Conservation (phyloP, 2,888 invertebrate species). For the Steinernema hermaphroditum region DNA sequence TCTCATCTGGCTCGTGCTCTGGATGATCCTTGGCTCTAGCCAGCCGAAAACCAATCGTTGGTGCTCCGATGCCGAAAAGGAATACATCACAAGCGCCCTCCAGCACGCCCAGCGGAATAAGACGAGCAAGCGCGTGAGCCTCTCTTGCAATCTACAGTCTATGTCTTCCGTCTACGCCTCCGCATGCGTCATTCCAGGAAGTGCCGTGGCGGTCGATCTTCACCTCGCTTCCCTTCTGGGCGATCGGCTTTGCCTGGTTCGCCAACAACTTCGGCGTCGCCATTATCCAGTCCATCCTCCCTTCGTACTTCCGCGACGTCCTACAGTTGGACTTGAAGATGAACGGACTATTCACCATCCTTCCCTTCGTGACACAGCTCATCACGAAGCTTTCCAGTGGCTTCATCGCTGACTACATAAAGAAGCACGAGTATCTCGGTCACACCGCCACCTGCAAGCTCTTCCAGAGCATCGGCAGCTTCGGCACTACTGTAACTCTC, state of each 20-base stretch:
- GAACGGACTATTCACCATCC: neutral
- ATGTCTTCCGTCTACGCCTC: too few species aligned
- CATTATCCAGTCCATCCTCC: conserved; percentile 47
- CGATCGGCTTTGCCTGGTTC: neutral
- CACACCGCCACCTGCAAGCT: conserved; percentile 42
- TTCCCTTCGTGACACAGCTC: neutral
- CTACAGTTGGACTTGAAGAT: neutral
- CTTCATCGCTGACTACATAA: conserved; percentile 42
- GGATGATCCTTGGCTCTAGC: conserved; percentile 27
- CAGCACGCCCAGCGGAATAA: neutral
- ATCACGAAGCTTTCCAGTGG: conserved; percentile 24
- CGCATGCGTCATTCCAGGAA: too few species aligned
- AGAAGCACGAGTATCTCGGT: conserved; percentile 35
- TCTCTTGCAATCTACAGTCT: too few species aligned
- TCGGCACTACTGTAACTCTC: conserved; percentile 38
- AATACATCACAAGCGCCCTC: conserved; percentile 32
- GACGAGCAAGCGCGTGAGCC: neutral
- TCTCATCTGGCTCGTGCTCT: neutral
- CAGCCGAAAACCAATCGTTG: conserved; percentile 44
- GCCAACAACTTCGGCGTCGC: conserved; percentile 43
- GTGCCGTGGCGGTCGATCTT: neutral
- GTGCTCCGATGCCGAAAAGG: conserved; percentile 44
- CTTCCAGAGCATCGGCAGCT: conserved; percentile 44
- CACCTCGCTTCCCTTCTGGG: too few species aligned
- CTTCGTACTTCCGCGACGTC: conserved; percentile 48